These are phyloP conservation scores for Coranthus polyacanthus DNA, from an alignment of 2,797 vertebrate genomes.

Conservation along the genomic window DNA sequence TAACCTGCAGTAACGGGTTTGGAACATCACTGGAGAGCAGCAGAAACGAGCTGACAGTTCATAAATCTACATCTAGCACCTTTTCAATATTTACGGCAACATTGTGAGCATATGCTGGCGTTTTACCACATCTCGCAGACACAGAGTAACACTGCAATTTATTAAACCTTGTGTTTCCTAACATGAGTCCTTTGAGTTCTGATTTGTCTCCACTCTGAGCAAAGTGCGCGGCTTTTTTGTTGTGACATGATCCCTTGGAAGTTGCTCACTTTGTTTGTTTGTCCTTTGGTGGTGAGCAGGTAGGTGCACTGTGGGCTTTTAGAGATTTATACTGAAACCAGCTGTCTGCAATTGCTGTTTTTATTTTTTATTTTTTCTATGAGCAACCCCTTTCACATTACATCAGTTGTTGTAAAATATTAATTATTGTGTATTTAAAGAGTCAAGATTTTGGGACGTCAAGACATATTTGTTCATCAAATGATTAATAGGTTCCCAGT, in stretches of 20 bases:
- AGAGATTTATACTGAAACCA: no score
- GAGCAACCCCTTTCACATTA: not conserved
- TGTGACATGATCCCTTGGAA: no score
- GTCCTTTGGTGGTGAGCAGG: no score
- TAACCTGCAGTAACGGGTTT: constrained; percentile 4
- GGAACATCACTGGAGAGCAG: constrained; percentile 6
- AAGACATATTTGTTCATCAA: not conserved
- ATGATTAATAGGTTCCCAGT: not conserved
- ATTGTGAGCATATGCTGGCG: no score
- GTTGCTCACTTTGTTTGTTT: no score
- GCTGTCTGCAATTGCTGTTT: no score
- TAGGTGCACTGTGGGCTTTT: no score
- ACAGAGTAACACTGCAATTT: not conserved
- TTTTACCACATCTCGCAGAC: not conserved
- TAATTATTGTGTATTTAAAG: not conserved
- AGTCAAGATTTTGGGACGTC: not conserved
- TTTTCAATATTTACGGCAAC: not conserved
- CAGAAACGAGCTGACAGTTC: constrained; percentile 5
- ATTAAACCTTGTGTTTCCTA: not conserved
- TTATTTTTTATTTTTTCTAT: no score
- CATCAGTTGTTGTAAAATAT: not conserved
- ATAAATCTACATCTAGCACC: constrained; percentile 8
- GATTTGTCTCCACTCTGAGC: no score
- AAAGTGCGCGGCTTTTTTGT: no score
- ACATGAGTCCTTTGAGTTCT: no score